Evolutionary conservation across 2,113 vertebrate species (phyloP).

Genomic region (Ameiurus melas): DNA sequence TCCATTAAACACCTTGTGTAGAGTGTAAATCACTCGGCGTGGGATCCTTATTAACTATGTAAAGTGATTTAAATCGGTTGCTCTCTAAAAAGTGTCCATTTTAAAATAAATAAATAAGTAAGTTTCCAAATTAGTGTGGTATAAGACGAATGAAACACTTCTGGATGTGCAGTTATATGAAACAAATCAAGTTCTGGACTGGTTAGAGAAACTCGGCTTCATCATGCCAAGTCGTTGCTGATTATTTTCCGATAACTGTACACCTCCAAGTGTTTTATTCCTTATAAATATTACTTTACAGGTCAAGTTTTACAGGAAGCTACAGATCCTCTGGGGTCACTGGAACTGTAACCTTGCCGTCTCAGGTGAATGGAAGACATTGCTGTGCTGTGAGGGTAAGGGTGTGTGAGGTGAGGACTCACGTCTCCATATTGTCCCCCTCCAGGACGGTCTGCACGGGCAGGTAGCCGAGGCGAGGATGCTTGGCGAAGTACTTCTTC

Average conservation of each 20-base stretch:
- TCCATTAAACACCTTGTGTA: not conserved
- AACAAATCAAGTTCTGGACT: not conserved
- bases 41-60: not conserved
- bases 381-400: not conserved
- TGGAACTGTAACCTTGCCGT: not conserved
- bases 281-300: not conserved
- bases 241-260: not conserved
- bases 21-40: not conserved
- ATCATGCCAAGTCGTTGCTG: not conserved
- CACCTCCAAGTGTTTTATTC: not conserved
- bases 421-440: slow-evolving; percentile 97
- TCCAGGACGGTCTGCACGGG: slow-evolving; percentile 97
- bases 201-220: not conserved
- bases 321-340: not conserved
- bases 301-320: not conserved
- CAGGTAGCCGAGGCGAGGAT: slow-evolving; percentile 92
- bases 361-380: not conserved
- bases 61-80: not conserved
- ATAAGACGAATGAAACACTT: not conserved
- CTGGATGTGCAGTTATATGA: not conserved
- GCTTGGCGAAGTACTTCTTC: slow-evolving; percentile 98
- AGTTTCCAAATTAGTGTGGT: not conserved
- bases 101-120: not conserved
- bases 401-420: slow-evolving; percentile 62
- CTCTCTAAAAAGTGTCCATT: not conserved